Evolutionary conservation across 2,797 vertebrate genomes (phyloP).

Genomic region (Acropternis orthonyx): DNA sequence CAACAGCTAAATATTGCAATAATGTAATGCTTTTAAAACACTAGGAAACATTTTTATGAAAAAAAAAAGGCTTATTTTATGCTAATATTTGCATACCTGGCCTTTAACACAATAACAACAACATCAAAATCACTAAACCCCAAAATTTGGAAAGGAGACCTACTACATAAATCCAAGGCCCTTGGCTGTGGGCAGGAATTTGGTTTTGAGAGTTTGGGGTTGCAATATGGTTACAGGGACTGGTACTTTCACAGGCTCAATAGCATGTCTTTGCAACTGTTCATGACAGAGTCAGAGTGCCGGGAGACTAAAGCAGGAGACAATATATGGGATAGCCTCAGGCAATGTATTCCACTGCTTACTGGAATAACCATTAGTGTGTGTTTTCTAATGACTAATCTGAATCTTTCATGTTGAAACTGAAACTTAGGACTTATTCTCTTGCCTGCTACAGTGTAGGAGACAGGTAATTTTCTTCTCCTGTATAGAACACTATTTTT

Average conservation of each 20-base stretch:
- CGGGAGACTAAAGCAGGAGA: neutral
- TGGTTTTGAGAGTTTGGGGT: neutral
- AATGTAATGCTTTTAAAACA: neutral
- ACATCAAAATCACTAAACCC: neutral
- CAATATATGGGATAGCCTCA: neutral
- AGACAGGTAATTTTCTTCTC: neutral
- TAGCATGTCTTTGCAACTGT: neutral
- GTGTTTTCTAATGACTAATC: neutral
- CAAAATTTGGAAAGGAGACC: neutral
- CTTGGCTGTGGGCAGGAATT: neutral
- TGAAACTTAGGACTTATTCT: neutral
- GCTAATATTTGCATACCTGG: neutral
- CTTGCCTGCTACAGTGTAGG: neutral
- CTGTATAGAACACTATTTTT: neutral
- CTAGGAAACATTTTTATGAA: neutral
- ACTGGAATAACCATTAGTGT: neutral
- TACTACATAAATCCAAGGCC: neutral
- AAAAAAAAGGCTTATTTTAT: neutral
- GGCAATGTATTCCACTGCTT: neutral
- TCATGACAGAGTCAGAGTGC: neutral
- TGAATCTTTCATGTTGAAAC: neutral
- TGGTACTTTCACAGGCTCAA: fast-evolving
- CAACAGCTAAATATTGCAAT: neutral
- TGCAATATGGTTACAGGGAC: fast-evolving
- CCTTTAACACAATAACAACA: neutral